Evolutionary conservation across 2,888 invertebrate species (phyloP), one percentile per base, ranked within the genome.

Genomic region (Dryadula phaetusa): DNA sequence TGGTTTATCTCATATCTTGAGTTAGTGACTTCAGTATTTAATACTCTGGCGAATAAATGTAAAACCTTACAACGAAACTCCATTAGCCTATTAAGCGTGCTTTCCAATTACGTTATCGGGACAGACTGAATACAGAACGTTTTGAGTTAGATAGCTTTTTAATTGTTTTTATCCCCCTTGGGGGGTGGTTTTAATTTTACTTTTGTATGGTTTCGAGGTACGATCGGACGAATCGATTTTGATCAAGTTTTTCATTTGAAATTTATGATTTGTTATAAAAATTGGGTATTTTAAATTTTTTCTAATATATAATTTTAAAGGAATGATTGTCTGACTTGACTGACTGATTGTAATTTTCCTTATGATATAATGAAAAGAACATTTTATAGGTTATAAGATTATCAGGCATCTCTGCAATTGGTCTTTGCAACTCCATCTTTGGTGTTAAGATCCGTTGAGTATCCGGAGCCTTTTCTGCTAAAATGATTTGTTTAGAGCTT

Each of bases 21-120:
- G 47, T 62, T 61, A 62, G 25, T 52, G 62, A 49, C 37, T 40
- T 52, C 28, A 28, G 52, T 40, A 40, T 62, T 49, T 53, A 64
- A 64, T 64, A 54, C 64, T 54, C 64, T 34, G 20, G 64, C 54
- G 54, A 54, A 44, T 64, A 62, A 62, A 49, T 49, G 62, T 44
- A 64, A 64, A 64, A 54, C 42, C 53, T 54, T 64, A 54, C 64
- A 64, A 34, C 22, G 44, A 54, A 64, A 64, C 32, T 64, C 64
- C 54, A 64, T 64, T 54, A 64, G 44, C 22, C 49, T 62, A 62
- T 62, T 47, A 62, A 62, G 34, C 32, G 60, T 60, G 49, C 34
- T 62, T 49, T 62, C 62, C 62, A 62, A 62, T 62, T 62, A 62
- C 62, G 34, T 49, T 62, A 62, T 49, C 49, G 49, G 62, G 22